Evolutionary conservation across 2,888 invertebrate species (phyloP), one percentile per base, ranked within the genome.

Genomic region (Sphaerophoria taeniata): DNA sequence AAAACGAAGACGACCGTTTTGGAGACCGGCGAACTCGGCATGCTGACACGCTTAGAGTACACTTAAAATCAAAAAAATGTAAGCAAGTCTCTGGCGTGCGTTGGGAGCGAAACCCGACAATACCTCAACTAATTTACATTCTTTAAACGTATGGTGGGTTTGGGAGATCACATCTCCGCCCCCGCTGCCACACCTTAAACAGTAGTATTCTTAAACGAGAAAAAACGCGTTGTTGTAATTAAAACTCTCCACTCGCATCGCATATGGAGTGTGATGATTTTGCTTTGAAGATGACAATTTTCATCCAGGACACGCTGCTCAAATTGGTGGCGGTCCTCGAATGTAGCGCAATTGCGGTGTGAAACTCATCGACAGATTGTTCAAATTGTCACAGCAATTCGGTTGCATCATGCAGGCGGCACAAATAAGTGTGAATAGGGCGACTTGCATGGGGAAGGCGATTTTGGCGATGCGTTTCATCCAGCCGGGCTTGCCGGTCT

Each of bases 311-410:
- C 11, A 53, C 86, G 87, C 43, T 24, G 6, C 90, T 94, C 93
- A 96, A 89, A 96, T 94, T 24, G 96, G 96, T 83, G 96, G 96
- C 51, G 96, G 96, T 82, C 96, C 96, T 86, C 95, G 94, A 72
- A 96, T 94, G 89, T 96, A 96, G 87, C 95, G 94, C 88, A 96
- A 92, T 90, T 96, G 95, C 14, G 96, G 96, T 79, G 95, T 94
- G 70, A 96, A 93, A 63, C 95, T 95, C 91, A 95, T 93, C 84
- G 94, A 94, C 88, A 95, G 93, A 89, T 95, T 95, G 91, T 96
- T 95, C 89, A 95, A 93, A 87, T 94, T 94, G 91, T 96, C 95
- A 92, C 96, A 96, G 90, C 96, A 96, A 69, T 95, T 94, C 0
- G 95, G 95, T 89, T 96, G 95, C 89, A 96, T 93, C 45, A 95